Evolutionary conservation across 2,888 invertebrate genomes (phyloP), one percentile per base, ranked within the genome.

Genomic region (Aspidiotus destructor): DNA sequence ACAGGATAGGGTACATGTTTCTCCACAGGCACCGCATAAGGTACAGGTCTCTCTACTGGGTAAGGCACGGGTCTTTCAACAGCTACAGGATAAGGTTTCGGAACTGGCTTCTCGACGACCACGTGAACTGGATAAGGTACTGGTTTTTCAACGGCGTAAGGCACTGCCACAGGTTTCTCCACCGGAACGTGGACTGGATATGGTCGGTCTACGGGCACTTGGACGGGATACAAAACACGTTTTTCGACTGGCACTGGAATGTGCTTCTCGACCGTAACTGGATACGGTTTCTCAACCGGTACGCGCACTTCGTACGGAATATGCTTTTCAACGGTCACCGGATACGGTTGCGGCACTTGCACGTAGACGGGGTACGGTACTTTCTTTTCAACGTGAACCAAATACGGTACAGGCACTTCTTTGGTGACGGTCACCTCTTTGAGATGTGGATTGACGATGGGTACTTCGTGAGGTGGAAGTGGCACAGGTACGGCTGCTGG

Each of bases 331-430:
- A 75, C 75, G 17, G 74, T 75, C 0, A 89, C 81, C 52, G 87
- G 79, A 67, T 74, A 74, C 15, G 75, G 75, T 42, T 72, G 71
- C 8, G 73, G 73, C 53, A 87, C 87, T 72, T 80, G 85, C 58
- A 87, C 86, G 80, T 87, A 86, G 72, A 90, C 86, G 74, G 89
- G 85, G 75, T 86, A 86, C 0, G 89, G 85, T 0, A 89, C 82
- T 71, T 88, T 82, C 71, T 74, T 74, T 62, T 75, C 75, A 62
- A 75, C 71, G 62, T 73, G 73, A 44, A 90, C 84, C 6, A 89
- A 86, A 71, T 86, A 86, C 0, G 86, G 87, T 0, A 91, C 86
- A 0, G 86, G 87, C 0, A 91, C 83, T 70, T 85, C 85, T 64
- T 89, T 83, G 70, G 86, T 84, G 11, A 90, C 84, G 16, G 84